These are phyloP conservation scores for Cygnus olor DNA, from an alignment of 2,797 vertebrate genomes.

Conservation along the genomic window DNA sequence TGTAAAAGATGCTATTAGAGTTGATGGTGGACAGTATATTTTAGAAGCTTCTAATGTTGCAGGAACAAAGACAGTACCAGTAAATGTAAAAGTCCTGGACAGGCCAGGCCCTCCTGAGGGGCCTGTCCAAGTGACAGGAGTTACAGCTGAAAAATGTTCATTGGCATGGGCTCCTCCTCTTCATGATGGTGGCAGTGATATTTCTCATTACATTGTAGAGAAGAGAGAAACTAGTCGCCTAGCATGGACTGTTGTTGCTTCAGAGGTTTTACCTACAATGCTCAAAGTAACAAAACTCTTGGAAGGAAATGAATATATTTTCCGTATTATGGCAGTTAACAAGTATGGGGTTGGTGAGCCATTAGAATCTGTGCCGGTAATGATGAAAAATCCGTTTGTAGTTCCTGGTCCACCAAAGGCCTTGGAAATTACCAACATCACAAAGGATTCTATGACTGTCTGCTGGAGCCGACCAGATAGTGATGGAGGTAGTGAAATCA, in stretches of 20 bases:
- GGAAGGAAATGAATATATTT: conserved; percentile 96
- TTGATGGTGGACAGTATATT: conserved; percentile 91
- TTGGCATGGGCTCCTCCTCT: conserved; percentile 90
- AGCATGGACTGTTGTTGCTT: conserved; percentile 93
- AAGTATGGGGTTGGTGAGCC: conserved; percentile 91
- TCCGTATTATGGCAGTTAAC: conserved; percentile 97
- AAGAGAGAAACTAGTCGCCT: conserved; percentile 96
- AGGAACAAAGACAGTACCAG: conserved; percentile 90
- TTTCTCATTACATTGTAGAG: conserved; percentile 94
- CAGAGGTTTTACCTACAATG: conserved; percentile 86
- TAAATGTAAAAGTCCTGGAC: conserved; percentile 93
- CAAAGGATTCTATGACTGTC: conserved; percentile 94
- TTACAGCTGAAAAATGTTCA: conserved; percentile 92
- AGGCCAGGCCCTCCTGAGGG: conserved; percentile 91
- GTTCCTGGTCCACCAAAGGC: conserved; percentile 91
- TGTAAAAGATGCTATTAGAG: conserved; percentile 92
- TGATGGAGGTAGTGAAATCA: conserved; percentile 94
- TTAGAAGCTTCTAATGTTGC: conserved; percentile 92
- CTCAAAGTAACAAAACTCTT: conserved; percentile 95
- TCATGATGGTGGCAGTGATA: conserved; percentile 93
- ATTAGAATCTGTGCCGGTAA: conserved; percentile 85
- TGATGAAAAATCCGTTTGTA: conserved; percentile 94
- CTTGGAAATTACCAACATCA: conserved; percentile 91
- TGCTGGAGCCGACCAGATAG: conserved; percentile 91
- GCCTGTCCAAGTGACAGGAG: conserved; percentile 89